Base-by-base conservation (phyloP, 2,888 invertebrate genomes). In the Amiota communis region DNA sequence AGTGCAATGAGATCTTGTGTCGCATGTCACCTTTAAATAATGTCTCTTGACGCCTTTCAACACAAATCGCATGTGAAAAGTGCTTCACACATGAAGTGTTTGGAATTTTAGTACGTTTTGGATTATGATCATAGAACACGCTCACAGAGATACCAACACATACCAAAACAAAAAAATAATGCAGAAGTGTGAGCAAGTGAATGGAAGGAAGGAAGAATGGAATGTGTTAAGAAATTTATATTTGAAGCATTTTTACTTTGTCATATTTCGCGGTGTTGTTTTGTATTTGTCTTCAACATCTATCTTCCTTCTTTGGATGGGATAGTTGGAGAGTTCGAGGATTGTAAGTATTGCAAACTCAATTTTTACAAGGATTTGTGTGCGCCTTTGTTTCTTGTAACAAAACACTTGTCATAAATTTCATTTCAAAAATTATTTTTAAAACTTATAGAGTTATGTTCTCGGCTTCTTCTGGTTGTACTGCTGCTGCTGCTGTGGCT, bases 21-120 rank as follows among this genome's bases (percentile, higher is more conserved):
- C 74, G 79, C 78, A 78, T 82, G 87, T 82, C 86, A 85, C 85
- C 85, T 87, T 81, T 83, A 87, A 86, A 86, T 86, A 87, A 86
- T 86, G 85, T 84, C 86, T 80, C 85, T 82, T 81, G 84, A 81
- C 82, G 82, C 85, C 83, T 87, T 87, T 87, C 86, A 86, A 80
- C 86, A 86, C 86, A 86, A 87, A 87, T 87, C 85, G 84, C 78
- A 86, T 84, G 84, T 86, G 87, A 87, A 86, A 86, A 86, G 86
- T 83, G 80, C 79, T 85, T 83, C 82, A 81, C 86, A 87, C 82
- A 81, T 81, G 81, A 83, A 83, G 80, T 82, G 83, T 77, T 79
- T 79, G 76, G 79, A 77, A 76, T 77, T 74, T 77, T 81, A 77
- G 78, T 76, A 78, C 76, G 75, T 77, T 82, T 81, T 77, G 81